Percentiles rank a stretch among this genome's conserved stretches.
Conservation (phyloP, 37 sponge, comb jelly and placozoan genomes). For the Bolinopsis microptera region DNA sequence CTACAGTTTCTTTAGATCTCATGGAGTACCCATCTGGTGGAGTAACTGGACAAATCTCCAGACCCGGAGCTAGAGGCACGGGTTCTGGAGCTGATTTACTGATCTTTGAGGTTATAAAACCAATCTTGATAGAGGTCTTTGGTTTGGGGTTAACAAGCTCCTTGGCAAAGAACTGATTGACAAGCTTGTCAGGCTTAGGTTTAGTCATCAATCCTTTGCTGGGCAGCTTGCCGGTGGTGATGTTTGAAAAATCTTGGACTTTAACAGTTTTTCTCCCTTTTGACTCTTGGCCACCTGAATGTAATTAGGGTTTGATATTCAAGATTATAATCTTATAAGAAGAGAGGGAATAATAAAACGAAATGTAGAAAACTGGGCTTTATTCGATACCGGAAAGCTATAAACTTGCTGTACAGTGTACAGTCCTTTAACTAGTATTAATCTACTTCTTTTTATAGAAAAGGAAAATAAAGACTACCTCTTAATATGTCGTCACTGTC, state of each 20-base stretch:
- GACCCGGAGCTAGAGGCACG: slow-evolving; percentile 2
- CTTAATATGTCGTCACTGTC: slow-evolving; percentile 12
- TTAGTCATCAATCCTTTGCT: slow-evolving; percentile 5
- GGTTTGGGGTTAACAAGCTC: slow-evolving; percentile 54
- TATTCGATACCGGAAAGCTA: too few relatives aligned
- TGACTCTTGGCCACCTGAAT: not conserved
- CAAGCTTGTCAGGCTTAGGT: slow-evolving; percentile 42
- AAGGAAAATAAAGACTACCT: not conserved
- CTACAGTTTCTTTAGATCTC: not conserved
- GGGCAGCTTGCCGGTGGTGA: slow-evolving; percentile 35
- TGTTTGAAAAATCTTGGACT: slow-evolving; percentile 30
- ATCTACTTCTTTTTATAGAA: too few relatives aligned
- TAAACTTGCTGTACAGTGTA: too few relatives aligned
- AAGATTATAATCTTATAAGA: too few relatives aligned
- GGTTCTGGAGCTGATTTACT: not conserved
- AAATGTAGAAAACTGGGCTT: too few relatives aligned
- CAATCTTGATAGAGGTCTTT: slow-evolving; percentile 55
- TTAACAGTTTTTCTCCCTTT: not conserved
- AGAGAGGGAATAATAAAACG: too few relatives aligned
- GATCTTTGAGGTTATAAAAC: slow-evolving; percentile 15
- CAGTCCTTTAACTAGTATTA: too few relatives aligned
- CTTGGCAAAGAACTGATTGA: slow-evolving; percentile 55
- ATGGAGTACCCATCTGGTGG: not conserved
- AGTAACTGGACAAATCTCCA: slow-evolving; percentile 59
- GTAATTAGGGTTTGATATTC: too few relatives aligned